Conservation (phyloP, 1,140 invertebrate genomes). For the Penaeus japonicus region DNA sequence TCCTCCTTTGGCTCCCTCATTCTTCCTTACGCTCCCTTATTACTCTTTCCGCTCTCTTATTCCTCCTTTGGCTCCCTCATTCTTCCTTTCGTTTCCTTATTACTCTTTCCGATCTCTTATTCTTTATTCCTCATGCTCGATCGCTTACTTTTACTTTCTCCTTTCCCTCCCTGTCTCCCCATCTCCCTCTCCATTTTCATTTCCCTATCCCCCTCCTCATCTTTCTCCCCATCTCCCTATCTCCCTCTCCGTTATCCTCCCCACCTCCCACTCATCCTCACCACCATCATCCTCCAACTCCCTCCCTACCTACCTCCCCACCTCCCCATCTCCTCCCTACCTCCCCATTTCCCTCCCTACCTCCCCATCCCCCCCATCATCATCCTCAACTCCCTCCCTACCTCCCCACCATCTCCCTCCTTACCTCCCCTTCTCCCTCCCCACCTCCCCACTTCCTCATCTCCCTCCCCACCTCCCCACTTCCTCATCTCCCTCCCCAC, state of each 20-base stretch:
- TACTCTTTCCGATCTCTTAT: neutral
- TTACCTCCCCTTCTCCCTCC: neutral
- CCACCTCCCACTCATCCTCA: no score
- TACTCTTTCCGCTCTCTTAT: neutral
- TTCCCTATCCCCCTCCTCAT: no score
- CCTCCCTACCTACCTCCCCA: no score
- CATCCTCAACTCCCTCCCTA: no score
- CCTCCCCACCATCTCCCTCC: neutral
- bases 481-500: no score
- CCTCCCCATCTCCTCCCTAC: no score
- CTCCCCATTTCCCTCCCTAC: no score
- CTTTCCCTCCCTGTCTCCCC: neutral
- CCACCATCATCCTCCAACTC: no score
- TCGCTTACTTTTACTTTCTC: neutral
- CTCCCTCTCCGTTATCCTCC: no score
- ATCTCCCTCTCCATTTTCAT: no score
- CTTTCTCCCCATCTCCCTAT: no score
- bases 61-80: neutral
- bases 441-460: neutral
- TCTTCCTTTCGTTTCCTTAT: neutral
- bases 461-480: neutral
- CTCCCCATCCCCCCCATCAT: no score
- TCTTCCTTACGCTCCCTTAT: neutral
- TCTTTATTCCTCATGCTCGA: neutral
- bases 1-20: neutral